Percentiles rank a stretch among this genome's conserved stretches.
phyloP scores from a whole-genome alignment of 92 coral and sea anemone genomes.

The Isaurus tuberculatus region DNA sequence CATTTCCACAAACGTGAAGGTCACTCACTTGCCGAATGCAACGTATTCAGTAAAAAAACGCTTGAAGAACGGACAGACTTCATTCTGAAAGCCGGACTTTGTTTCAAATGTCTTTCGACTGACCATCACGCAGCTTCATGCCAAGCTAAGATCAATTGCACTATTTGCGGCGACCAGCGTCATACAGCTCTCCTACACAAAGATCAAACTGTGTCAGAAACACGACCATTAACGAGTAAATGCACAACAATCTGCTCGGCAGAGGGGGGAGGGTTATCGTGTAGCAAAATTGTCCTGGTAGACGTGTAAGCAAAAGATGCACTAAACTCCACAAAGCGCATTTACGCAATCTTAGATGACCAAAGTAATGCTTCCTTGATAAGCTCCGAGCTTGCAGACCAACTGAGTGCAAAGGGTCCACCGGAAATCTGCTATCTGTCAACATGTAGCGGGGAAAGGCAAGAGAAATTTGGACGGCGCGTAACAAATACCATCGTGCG shows the following conservation, averaged over 20 bases:
- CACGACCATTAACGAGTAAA: background rate
- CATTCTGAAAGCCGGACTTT: background rate
- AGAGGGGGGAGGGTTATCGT: conserved; percentile 46
- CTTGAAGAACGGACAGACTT: conserved; percentile 18
- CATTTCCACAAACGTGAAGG: conserved; percentile 24
- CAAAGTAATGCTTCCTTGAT: conserved; percentile 49
- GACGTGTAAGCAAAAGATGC: conserved; percentile 25
- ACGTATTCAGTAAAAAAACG: background rate
- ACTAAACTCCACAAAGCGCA: conserved; percentile 27
- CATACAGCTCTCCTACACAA: conserved; percentile 50
- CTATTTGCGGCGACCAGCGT: conserved; percentile 48
- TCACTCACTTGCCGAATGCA: conserved; percentile 33
- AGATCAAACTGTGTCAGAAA: conserved; percentile 14
- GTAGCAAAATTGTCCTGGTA: conserved; percentile 53
- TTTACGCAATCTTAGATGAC: conserved; percentile 37
- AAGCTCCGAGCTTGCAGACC: conserved; percentile 40
- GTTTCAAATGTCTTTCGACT: background rate
- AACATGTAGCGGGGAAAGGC: conserved; percentile 32
- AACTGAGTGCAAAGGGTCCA: conserved; percentile 27
- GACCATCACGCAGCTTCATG: conserved; percentile 17
- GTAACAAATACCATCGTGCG: conserved; percentile 13
- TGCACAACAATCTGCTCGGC: conserved; percentile 50
- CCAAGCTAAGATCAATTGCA: conserved; percentile 16
- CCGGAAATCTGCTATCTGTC: conserved; percentile 16
- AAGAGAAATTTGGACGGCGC: conserved; percentile 50